Evolutionary conservation across 2,797 vertebrate species (phyloP).

Genomic region (Xenopus petersii): DNA sequence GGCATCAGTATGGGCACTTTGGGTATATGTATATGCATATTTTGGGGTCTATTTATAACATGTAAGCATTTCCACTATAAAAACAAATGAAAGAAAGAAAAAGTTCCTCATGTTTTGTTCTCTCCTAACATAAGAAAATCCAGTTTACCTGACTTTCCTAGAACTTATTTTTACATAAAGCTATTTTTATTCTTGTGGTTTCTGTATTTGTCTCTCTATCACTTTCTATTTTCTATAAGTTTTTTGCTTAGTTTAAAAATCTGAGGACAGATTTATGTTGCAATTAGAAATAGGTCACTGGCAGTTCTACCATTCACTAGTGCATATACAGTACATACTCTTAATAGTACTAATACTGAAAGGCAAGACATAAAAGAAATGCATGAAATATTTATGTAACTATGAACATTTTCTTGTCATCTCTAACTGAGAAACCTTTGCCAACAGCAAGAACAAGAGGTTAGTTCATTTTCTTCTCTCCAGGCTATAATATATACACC

Average conservation of each 20-base stretch:
- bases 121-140: no score
- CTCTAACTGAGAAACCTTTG: slow-evolving; percentile 45
- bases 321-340: slow-evolving; percentile 37
- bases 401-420: slow-evolving; percentile 47
- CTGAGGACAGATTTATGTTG: slow-evolving; percentile 33
- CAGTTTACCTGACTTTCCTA: no score
- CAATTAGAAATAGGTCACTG: slow-evolving; percentile 46
- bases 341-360: slow-evolving; percentile 46
- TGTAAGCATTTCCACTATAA: no score
- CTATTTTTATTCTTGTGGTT: no score
- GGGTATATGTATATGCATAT: no score
- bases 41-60: no score
- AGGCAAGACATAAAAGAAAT: slow-evolving; percentile 35
- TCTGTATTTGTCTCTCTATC: slow-evolving; percentile 3
- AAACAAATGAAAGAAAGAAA: no score
- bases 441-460: slow-evolving; percentile 45
- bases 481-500: slow-evolving; percentile 44
- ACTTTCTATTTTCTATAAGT: slow-evolving; percentile 26
- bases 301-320: slow-evolving; percentile 39
- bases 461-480: slow-evolving; percentile 43
- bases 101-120: no score
- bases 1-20: no score
- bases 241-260: slow-evolving; percentile 38
- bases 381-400: slow-evolving; percentile 48
- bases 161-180: no score